Conservation (phyloP, 1,140 invertebrate species). For the Proales similis region DNA sequence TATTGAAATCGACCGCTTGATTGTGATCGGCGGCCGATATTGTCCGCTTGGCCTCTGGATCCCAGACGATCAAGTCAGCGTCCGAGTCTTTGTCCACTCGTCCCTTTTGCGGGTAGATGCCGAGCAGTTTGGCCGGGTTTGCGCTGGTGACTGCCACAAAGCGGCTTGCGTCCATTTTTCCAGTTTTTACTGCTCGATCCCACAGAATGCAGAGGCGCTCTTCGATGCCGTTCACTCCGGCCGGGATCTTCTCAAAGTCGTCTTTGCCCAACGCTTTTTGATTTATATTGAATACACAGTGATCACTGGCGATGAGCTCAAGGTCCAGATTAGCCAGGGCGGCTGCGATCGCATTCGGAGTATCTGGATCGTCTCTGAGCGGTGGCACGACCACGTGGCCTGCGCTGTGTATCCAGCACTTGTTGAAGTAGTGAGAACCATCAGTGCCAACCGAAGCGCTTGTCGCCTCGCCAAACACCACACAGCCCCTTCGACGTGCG, state of each 20-base stretch:
- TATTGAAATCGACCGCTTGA: constrained; percentile 89
- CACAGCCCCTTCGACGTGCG: constrained; percentile 61
- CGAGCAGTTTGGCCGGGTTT: constrained; percentile 94
- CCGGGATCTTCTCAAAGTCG: constrained; percentile 93
- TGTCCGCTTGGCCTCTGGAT: constrained; percentile 70
- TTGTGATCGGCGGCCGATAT: constrained; percentile 89
- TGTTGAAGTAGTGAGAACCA: constrained; percentile 50
- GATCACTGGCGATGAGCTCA: constrained; percentile 85
- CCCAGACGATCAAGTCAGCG: constrained; percentile 95
- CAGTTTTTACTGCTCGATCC: constrained; percentile 87
- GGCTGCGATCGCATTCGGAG: constrained; percentile 72
- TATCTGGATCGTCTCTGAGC: constrained; percentile 71
- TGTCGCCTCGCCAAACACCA: constrained; percentile 82
- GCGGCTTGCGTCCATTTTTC: constrained; percentile 76
- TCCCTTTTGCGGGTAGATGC: constrained; percentile 92
- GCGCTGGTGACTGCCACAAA: constrained; percentile 95
- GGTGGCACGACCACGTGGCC: constrained; percentile 85
- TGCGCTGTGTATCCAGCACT: constrained; percentile 72
- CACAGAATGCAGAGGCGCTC: constrained; percentile 96
- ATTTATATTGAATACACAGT: constrained; percentile 84
- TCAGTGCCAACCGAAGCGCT: constrained; percentile 66
- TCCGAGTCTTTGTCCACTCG: constrained; percentile 84
- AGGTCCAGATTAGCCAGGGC: constrained; percentile 78
- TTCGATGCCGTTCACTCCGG: constrained; percentile 94
- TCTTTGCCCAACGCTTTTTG: constrained; percentile 81